Evolutionary conservation across 2,888 invertebrate genomes (phyloP).

Genomic region (Phaedon cochleariae): DNA sequence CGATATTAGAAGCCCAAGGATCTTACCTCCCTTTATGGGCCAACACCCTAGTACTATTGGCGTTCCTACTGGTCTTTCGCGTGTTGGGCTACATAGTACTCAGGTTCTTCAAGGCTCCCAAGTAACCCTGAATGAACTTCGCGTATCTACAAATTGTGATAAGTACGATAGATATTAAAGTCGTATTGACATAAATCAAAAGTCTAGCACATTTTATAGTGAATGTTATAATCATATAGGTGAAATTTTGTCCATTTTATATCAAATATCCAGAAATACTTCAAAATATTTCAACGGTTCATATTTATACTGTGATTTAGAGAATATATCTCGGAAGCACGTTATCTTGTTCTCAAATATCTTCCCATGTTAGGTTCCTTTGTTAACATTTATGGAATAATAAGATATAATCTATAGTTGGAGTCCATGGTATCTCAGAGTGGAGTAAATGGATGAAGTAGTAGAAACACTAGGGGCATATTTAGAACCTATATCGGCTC

Average conservation of each 20-base stretch:
- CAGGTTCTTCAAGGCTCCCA: constrained; percentile 74
- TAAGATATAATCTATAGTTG: no score
- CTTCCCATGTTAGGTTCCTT: no score
- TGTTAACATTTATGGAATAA: no score
- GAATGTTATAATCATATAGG: constrained; percentile 26
- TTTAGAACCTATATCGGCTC: no score
- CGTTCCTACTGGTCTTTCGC: constrained; percentile 76
- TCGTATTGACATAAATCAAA: constrained; percentile 31
- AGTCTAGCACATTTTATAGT: constrained; percentile 31
- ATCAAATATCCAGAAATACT: constrained; percentile 24
- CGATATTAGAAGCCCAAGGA: constrained; percentile 73
- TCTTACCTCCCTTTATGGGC: constrained; percentile 75
- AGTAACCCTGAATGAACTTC: constrained; percentile 61
- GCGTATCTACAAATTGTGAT: constrained; percentile 50
- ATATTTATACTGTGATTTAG: constrained; percentile 25
- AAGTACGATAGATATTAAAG: constrained; percentile 50
- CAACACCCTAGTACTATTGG: constrained; percentile 74
- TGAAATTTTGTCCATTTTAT: constrained; percentile 30
- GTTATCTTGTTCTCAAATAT: not conserved
- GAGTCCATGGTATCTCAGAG: no score
- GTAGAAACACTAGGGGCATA: no score
- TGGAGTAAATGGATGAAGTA: no score
- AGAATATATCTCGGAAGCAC: constrained; percentile 20
- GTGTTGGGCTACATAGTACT: constrained; percentile 77
- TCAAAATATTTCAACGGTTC: constrained; percentile 16